Evolutionary conservation across 2,797 vertebrate genomes (phyloP).

Genomic region (Rhinogobio ventralis): DNA sequence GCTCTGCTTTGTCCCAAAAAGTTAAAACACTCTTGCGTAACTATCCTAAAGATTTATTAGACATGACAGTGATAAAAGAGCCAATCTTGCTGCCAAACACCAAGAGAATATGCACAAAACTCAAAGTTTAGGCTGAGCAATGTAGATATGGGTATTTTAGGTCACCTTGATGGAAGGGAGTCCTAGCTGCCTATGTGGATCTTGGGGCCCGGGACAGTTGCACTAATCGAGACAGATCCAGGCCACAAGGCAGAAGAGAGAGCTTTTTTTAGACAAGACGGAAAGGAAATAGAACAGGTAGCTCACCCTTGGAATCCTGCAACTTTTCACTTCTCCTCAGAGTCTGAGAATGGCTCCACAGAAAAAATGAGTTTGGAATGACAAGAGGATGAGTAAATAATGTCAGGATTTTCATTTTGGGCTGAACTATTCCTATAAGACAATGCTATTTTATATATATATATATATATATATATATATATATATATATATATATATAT

Average conservation of each 20-base stretch:
- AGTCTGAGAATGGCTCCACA: background rate
- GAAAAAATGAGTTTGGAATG: background rate
- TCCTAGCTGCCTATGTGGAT: constrained; percentile 68
- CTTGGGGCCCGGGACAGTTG: constrained; percentile 60
- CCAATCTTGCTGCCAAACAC: constrained; percentile 17
- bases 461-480: no score
- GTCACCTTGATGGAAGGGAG: constrained; percentile 77
- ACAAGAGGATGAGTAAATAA: background rate
- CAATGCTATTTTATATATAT: background rate
- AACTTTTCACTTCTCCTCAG: constrained; percentile 41
- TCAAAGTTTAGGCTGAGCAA: constrained; percentile 44
- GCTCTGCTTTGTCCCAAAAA: background rate
- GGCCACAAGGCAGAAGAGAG: constrained; percentile 60
- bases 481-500: no score
- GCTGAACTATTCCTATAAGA: constrained; percentile 4
- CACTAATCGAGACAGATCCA: constrained; percentile 68
- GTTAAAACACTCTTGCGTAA: background rate
- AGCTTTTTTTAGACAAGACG: constrained; percentile 59
- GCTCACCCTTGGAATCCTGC: constrained; percentile 46
- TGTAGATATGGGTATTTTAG: constrained; percentile 62
- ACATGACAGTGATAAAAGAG: constrained; percentile 41
- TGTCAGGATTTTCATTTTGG: background rate
- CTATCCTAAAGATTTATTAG: background rate
- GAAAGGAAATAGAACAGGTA: constrained; percentile 59
- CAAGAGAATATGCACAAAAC: constrained; percentile 34